phyloP scores from a whole-genome alignment of 1,140 invertebrate species.

The Trichonephila clavipes region DNA sequence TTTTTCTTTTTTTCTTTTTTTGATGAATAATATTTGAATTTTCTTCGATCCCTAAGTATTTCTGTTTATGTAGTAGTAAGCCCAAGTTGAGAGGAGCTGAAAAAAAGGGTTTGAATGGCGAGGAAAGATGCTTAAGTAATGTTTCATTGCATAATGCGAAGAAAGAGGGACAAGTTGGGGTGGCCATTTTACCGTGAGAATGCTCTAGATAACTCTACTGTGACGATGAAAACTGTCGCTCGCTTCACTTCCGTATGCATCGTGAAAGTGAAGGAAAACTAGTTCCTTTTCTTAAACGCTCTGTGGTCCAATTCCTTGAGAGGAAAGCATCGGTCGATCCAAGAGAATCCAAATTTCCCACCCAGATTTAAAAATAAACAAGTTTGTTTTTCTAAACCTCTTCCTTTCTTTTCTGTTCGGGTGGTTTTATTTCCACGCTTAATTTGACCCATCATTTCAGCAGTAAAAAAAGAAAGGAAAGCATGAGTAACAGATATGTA shows the following conservation, averaged over 20 bases:
- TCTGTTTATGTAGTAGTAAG: no score
- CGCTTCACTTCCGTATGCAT: conserved; percentile 62
- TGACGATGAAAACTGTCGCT: conserved; percentile 68
- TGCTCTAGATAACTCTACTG: conserved; percentile 66
- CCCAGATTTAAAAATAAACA: conserved; percentile 62
- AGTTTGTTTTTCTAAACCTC: conserved; percentile 33
- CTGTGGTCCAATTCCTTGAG: conserved; percentile 47
- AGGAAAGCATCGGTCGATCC: conserved; percentile 40
- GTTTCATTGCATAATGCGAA: conserved; percentile 19
- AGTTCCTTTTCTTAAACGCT: conserved; percentile 49
- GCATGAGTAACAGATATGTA: neutral
- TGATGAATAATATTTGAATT: no score
- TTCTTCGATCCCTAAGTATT: no score
- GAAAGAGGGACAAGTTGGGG: neutral
- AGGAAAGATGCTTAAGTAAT: no score
- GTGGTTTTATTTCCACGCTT: conserved; percentile 64
- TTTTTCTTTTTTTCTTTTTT: no score
- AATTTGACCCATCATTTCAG: conserved; percentile 46
- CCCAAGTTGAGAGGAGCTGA: no score
- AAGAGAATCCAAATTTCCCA: neutral
- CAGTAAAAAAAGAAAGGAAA: neutral
- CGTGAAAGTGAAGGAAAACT: conserved; percentile 68
- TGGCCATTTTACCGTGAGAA: conserved; percentile 59
- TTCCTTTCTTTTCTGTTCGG: conserved; percentile 7
- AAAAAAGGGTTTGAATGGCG: no score